Percentiles rank a stretch among this genome's conserved stretches.
phyloP scores from a whole-genome alignment of 1,140 invertebrate species.

The Brevipalpus yothersi region DNA sequence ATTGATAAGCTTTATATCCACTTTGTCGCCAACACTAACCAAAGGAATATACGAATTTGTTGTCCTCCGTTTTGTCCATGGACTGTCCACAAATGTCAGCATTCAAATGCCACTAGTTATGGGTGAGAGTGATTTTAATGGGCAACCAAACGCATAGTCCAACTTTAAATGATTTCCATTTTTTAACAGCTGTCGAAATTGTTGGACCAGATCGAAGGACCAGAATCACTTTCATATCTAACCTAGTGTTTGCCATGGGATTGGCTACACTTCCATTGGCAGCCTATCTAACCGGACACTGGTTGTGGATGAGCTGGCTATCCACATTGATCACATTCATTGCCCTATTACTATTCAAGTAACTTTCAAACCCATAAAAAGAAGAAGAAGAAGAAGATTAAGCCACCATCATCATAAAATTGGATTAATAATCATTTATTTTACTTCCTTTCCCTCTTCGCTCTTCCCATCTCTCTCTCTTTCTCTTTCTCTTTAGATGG shows the following conservation, averaged over 20 bases:
- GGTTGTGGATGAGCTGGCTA: constrained; percentile 26
- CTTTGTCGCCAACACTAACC: constrained; percentile 14
- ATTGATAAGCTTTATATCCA: constrained; percentile 6
- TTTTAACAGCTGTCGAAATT: constrained; percentile 42
- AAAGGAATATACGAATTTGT: constrained; percentile 53
- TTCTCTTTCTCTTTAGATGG: constrained; percentile 16
- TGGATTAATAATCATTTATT: too few species aligned
- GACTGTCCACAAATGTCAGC: constrained; percentile 65
- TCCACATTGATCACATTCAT: constrained; percentile 5
- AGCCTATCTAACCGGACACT: constrained; percentile 53
- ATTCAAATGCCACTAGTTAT: constrained; percentile 86
- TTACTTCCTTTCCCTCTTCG: too few species aligned
- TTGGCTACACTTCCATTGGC: constrained; percentile 50
- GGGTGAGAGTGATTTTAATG: neutral
- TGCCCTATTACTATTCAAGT: constrained; percentile 9
- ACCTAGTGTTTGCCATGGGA: constrained; percentile 61
- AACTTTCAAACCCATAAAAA: neutral
- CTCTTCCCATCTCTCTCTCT: too few species aligned
- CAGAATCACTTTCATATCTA: constrained; percentile 62
- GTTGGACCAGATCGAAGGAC: constrained; percentile 70
- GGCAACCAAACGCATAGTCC: neutral
- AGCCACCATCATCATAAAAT: too few species aligned
- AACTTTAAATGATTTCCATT: neutral
- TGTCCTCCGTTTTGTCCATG: constrained; percentile 44
- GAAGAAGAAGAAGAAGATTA: too few species aligned